These are phyloP conservation scores for Stomorhina lunata DNA, from an alignment of 2,888 invertebrate species.

Conservation along the genomic window DNA sequence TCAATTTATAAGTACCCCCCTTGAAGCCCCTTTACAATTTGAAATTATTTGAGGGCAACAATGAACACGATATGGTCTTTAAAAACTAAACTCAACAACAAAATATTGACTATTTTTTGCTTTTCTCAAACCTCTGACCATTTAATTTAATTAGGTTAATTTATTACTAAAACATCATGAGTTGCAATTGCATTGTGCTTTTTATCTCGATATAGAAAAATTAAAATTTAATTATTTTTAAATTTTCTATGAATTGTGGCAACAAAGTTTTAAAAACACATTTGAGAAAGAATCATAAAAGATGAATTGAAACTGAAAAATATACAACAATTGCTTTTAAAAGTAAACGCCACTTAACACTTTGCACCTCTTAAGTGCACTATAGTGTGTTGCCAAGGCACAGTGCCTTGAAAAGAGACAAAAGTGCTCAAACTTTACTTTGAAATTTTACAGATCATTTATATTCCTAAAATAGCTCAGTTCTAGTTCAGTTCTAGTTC, in stretches of 20 bases:
- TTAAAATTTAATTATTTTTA: slow-evolving; percentile 18
- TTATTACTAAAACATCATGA: slow-evolving; percentile 60
- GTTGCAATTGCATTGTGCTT: neutral
- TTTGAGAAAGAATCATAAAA: neutral
- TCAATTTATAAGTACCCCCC: neutral
- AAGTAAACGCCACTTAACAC: slow-evolving; percentile 47
- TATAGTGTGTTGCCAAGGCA: slow-evolving; percentile 2
- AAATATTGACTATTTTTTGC: neutral
- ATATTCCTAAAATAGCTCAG: too few species aligned
- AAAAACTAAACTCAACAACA: neutral
- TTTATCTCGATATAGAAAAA: neutral
- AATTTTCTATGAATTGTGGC: neutral
- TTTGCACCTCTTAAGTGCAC: slow-evolving; percentile 30
- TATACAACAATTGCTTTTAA: neutral
- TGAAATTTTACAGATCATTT: too few species aligned
- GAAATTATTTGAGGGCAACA: neutral
- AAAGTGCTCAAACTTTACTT: too few species aligned
- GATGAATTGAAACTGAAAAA: neutral
- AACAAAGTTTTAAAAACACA: neutral
- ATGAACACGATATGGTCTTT: neutral
- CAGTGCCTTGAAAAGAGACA: too few species aligned
- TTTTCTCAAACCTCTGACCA: slow-evolving; percentile 31
- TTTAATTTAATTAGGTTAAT: slow-evolving; percentile 63
- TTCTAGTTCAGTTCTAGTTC: too few species aligned
- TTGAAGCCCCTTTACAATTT: neutral